Base-by-base conservation (phyloP, 2,797 vertebrate genomes). In the Erpetoichthys calabaricus region DNA sequence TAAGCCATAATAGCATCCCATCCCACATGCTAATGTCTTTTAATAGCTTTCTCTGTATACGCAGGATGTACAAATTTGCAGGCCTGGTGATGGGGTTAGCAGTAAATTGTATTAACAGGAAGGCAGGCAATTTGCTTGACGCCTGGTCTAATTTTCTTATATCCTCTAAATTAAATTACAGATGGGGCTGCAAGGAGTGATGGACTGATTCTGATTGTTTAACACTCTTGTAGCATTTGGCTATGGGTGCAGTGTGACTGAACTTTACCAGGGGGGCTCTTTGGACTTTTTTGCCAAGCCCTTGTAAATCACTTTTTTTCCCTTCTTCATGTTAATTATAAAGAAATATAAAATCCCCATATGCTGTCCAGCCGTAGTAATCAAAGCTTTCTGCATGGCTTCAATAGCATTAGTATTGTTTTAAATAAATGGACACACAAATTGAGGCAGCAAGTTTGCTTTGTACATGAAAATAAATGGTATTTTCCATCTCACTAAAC, bases 401-500 rank as follows among this genome's bases (percentile, higher is more conserved):
- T 7, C 53, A 54, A 54, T 43, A 54, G 53, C 10, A 54, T 43
- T 42, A 54, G 53, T 42, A 54, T 54, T 54, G 53, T 54, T 54
- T 8, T 54, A 42, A 54, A 54, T 54, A 54, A 44, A 54, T 54
- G 53, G 41, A 8, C 53, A 8, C 41, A 2, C 53, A 42, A 8
- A 54, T 54, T 43, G 42, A 42, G 8, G 53, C 41, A 54, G 53
- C 44, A 41, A 6, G 53, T 54, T 54, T 54, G 53, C 53, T 54
- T 41, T 54, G 53, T 54, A 5, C 53, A 54, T 54, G 6, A 49
- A 54, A 54, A 41, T 54, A 54, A 54, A 54, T 54, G 10, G 42
- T 75, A 62, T 72, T 81, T 82, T 78, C 74, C 64, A 75, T 81
- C 72, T 81, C 60, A 53, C 67, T 75, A 73, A 78, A 71, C 75